Conservation (phyloP, 1,140 invertebrate species). For the Sycobia sp. region DNA sequence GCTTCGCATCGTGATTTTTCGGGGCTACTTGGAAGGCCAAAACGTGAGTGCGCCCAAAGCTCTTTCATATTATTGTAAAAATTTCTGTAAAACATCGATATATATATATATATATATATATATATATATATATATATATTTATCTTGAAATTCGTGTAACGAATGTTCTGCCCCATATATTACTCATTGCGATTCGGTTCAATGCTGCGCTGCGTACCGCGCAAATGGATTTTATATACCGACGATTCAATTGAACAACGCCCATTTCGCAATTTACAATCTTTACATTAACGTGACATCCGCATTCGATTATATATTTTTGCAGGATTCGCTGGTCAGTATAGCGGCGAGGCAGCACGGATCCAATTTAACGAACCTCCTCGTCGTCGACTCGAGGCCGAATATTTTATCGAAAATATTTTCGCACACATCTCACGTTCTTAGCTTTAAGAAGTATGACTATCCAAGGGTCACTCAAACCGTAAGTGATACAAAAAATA, state of each 20-base stretch:
- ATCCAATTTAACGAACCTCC: constrained; percentile 66
- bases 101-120: too few species aligned
- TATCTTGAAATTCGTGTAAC: too few species aligned
- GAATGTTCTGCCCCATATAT: too few species aligned
- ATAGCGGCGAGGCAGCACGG: constrained; percentile 58
- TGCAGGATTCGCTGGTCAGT: constrained; percentile 68
- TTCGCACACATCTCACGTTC: constrained; percentile 67
- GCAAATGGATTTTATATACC: too few species aligned
- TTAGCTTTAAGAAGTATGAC: constrained; percentile 65
- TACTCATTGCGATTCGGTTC: too few species aligned
- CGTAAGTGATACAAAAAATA: constrained; percentile 54
- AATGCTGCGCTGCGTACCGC: too few species aligned
- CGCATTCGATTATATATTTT: constrained; percentile 27
- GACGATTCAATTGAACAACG: too few species aligned
- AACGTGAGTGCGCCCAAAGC: constrained; percentile 50
- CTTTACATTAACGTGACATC: background rate
- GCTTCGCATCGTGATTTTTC: constrained; percentile 50
- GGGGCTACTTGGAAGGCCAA: constrained; percentile 40
- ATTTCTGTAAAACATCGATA: too few species aligned
- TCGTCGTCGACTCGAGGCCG: constrained; percentile 65
- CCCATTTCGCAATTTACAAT: constrained; percentile 3
- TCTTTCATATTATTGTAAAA: too few species aligned
- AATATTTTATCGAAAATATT: constrained; percentile 67
- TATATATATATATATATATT: too few species aligned
- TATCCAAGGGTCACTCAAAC: constrained; percentile 69